A percentile compares a stretch with the other conserved stretches of the same genome.
Evolutionary conservation across 2,888 invertebrate species (phyloP).

Genomic region (Trilocha varians): DNA sequence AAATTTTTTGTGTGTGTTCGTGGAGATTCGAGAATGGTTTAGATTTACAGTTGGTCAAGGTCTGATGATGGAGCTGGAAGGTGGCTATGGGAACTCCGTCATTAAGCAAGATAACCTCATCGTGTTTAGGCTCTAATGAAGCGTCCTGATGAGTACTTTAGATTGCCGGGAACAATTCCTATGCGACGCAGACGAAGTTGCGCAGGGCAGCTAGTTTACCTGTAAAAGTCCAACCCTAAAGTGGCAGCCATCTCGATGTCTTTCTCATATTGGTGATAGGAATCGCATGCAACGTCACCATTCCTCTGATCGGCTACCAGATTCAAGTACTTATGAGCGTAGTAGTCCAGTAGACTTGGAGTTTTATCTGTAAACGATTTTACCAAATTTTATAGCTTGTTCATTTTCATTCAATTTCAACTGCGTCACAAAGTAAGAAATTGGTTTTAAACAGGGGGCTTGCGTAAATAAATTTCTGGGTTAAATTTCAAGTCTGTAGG

Average conservation of each 20-base stretch:
- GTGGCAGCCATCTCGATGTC: conserved; percentile 70
- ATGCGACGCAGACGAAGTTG: no score
- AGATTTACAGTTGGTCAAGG: no score
- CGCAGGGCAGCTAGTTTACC: conserved; percentile 17
- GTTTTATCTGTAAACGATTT: conserved; percentile 54
- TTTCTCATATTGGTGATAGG: conserved; percentile 72
- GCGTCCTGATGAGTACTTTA: no score
- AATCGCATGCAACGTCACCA: conserved; percentile 76
- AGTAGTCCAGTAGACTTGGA: conserved; percentile 65
- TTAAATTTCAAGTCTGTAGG: no score
- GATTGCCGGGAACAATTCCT: no score
- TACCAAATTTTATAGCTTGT: not conserved
- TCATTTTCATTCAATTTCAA: not conserved
- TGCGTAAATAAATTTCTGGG: no score
- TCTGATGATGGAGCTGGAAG: no score
- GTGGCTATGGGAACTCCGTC: no score
- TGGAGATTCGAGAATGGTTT: no score
- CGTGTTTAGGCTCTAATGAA: no score
- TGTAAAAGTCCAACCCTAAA: conserved; percentile 64
- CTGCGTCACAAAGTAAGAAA: not conserved
- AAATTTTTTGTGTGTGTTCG: no score
- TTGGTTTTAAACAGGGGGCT: conserved; percentile 29
- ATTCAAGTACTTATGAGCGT: conserved; percentile 25
- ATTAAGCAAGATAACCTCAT: no score
- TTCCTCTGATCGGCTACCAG: conserved; percentile 11